Percentiles rank a stretch among this genome's conserved stretches.
Conservation (phyloP, 1,140 invertebrate genomes). For the Parasteatoda tepidariorum region DNA sequence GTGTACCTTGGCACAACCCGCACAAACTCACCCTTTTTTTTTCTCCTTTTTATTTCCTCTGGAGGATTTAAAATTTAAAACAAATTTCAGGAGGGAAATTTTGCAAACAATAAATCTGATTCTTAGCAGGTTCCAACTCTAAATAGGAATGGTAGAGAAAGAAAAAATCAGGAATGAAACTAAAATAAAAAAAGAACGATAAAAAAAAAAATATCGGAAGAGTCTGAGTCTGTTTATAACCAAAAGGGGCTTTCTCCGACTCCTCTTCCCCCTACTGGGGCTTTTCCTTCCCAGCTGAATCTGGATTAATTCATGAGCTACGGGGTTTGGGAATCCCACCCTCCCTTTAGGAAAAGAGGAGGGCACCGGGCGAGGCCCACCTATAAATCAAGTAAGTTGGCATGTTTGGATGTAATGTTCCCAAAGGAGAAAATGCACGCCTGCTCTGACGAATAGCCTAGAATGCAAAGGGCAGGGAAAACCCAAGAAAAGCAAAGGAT, state of each 20-base stretch:
- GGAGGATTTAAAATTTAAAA: conserved; percentile 58
- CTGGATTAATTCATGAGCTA: conserved; percentile 59
- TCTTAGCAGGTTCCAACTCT: conserved; percentile 45
- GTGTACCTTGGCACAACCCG: neutral
- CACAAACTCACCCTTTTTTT: neutral
- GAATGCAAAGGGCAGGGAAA: conserved; percentile 11
- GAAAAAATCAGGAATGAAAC: conserved; percentile 26
- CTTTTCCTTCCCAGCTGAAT: conserved; percentile 42
- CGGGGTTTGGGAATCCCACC: conserved; percentile 55
- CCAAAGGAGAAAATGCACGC: conserved; percentile 28
- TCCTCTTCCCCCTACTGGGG: conserved; percentile 3
- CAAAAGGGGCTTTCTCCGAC: conserved; percentile 1
- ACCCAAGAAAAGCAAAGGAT: conserved; percentile 8
- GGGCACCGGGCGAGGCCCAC: conserved; percentile 42
- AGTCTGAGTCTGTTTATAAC: conserved; percentile 30
- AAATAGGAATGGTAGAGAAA: conserved; percentile 14
- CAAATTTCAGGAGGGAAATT: conserved; percentile 59
- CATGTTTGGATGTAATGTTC: conserved; percentile 56
- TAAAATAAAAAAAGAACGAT: neutral
- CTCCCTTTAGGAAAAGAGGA: conserved; percentile 18
- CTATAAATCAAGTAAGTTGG: conserved; percentile 55
- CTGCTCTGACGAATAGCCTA: conserved; percentile 31
- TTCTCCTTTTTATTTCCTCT: neutral
- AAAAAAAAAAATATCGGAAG: conserved; percentile 4
- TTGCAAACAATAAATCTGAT: conserved; percentile 58